Evolutionary conservation across 2,113 vertebrate species (phyloP), one percentile per base, ranked within the genome.

Genomic region (Psilopsiagon aurifrons): DNA sequence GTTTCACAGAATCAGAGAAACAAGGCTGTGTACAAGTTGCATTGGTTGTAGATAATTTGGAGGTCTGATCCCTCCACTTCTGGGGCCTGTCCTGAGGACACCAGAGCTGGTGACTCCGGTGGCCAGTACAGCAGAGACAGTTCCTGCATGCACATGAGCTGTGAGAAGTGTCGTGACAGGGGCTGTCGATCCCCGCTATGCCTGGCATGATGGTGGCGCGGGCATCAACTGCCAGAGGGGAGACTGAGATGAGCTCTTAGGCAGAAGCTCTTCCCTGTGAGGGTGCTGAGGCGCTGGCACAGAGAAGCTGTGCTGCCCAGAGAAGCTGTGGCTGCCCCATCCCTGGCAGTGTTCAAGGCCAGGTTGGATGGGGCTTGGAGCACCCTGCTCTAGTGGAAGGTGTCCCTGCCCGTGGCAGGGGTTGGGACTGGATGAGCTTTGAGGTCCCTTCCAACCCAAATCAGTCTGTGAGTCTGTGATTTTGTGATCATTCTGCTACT

Each of bases 121-220:
- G 31, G 31, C 62, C 3, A 1, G 18, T 1, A 6, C 2, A 0
- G 41, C 49, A 64, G 46, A 35, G 44, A 11, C 31, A 7, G 1
- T 41, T 67, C n/a, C 31, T 49, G 76, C 29, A 4, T 3, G 3
- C 3, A 19, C 68, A 24, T 1, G 0, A 23, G n/a, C 47, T 62
- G 49, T 63, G 31, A 11, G 8, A 5, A n/a, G 51, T 71, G 49
- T 12, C 1, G 0, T 10, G 37, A 17, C 1, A 64, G 62, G 41
- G 31, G 20, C 71, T 62, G 80, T 14, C 1, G 4, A n/a, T 69
- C 52, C 66, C 27, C 0, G 2, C 41, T 24, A 9, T 33, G 12
- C 51, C 44, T 59, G 51, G 51, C 13, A 4, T 5, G 46, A 41
- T 62, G 57, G 35, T 59, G 35, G 59, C 24, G 35, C 2, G 13